These are phyloP conservation scores for Pseudococcus jackbeardsleyi DNA, from an alignment of 2,888 invertebrate species.

Conservation along the genomic window DNA sequence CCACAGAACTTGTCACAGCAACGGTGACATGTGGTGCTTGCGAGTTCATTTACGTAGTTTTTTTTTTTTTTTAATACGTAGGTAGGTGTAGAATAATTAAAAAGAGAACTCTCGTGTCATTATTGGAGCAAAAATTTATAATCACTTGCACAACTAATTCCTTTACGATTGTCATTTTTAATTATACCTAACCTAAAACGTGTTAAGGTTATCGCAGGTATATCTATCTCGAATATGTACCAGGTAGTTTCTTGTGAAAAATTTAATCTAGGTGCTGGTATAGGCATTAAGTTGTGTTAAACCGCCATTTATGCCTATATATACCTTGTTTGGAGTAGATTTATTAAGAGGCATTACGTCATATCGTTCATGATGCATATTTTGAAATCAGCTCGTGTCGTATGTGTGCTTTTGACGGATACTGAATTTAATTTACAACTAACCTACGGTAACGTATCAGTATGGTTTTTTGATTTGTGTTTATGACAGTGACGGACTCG, in stretches of 20 bases:
- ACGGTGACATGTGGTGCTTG: background rate
- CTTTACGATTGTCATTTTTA: slow-evolving; percentile 47
- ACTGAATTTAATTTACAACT: slow-evolving; percentile 47
- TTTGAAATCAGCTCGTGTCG: slow-evolving; percentile 29
- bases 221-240: background rate
- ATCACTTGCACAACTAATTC: slow-evolving; percentile 36
- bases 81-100: slow-evolving; percentile 11
- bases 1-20: slow-evolving; percentile 15
- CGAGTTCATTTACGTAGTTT: background rate
- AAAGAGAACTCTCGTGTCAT: background rate
- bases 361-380: slow-evolving; percentile 17
- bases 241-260: background rate
- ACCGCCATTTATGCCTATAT: background rate
- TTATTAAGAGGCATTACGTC: background rate
- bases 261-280: background rate
- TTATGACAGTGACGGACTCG: background rate
- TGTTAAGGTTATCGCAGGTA: slow-evolving; percentile 1
- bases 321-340: background rate
- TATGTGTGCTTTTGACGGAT: slow-evolving; percentile 28
- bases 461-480: slow-evolving; percentile 7
- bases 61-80: background rate
- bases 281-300: background rate
- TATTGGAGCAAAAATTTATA: slow-evolving; percentile 50
- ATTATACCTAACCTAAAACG: slow-evolving; percentile 32
- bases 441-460: slow-evolving; percentile 36